A percentile compares a stretch with the other conserved stretches of the same genome.
These are phyloP conservation scores for Hetaerina titia DNA, from an alignment of 2,888 invertebrate species.

Conservation along the genomic window DNA sequence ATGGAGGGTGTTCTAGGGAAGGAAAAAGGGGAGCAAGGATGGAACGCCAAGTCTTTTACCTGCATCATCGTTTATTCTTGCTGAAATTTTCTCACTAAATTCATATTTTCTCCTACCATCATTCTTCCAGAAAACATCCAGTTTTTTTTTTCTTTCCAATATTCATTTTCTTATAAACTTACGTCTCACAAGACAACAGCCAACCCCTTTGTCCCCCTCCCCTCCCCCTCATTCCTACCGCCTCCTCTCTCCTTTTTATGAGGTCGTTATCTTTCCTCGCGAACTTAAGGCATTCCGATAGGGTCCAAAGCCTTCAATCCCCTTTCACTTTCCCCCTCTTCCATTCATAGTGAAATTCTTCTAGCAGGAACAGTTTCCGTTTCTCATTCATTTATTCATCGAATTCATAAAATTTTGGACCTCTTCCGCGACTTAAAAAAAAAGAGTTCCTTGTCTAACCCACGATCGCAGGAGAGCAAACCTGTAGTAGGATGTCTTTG, in stretches of 20 bases:
- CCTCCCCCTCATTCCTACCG: background rate
- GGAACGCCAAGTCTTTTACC: slow-evolving; percentile 50
- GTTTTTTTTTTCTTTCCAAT: slow-evolving; percentile 47
- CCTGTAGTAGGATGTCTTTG: background rate
- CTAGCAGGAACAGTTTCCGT: background rate
- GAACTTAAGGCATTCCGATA: slow-evolving; percentile 34
- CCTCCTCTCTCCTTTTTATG: slow-evolving; percentile 7
- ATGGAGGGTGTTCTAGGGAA: too few species aligned
- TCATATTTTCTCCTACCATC: slow-evolving; percentile 50
- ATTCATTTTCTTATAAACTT: slow-evolving; percentile 65
- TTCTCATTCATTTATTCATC: slow-evolving; percentile 9
- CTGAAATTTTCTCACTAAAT: slow-evolving; percentile 59
- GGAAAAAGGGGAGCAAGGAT: background rate
- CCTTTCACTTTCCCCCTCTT: background rate
- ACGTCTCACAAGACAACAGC: slow-evolving; percentile 5
- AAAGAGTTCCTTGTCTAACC: background rate
- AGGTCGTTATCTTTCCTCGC: slow-evolving; percentile 31
- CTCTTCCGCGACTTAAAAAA: background rate
- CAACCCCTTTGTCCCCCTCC: background rate
- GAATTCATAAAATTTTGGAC: background rate
- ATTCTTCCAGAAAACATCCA: slow-evolving; percentile 32
- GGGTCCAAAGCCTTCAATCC: background rate
- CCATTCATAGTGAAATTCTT: background rate
- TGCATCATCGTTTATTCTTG: slow-evolving; percentile 57
- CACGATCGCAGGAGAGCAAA: background rate